Percentiles rank a stretch among this genome's conserved stretches.
These are phyloP conservation scores for Phainopepla nitens DNA, from an alignment of 2,113 vertebrate genomes.

Conservation along the genomic window DNA sequence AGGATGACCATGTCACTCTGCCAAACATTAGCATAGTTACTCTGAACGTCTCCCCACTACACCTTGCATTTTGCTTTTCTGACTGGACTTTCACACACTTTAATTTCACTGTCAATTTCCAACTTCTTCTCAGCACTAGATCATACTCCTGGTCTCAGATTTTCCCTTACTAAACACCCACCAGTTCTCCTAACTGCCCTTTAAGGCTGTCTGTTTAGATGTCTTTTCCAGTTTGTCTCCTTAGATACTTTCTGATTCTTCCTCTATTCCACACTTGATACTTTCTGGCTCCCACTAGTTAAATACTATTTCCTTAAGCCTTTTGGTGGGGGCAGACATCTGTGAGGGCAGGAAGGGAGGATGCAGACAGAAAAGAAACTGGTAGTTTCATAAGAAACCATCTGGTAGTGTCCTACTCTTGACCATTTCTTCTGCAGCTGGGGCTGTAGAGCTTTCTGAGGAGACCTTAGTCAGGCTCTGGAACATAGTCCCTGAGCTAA, in stretches of 20 bases:
- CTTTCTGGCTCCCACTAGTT: neutral
- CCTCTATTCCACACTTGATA: too few relatives aligned
- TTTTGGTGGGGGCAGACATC: neutral
- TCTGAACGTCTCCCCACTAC: neutral
- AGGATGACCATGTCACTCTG: neutral
- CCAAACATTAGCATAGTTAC: neutral
- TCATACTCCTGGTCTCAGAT: rapidly evolving
- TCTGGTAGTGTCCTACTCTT: neutral
- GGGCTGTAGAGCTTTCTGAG: neutral
- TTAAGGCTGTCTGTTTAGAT: neutral
- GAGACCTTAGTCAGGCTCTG: neutral
- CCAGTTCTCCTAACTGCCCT: neutral
- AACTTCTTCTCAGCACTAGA: neutral
- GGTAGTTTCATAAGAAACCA: neutral
- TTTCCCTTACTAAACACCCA: neutral
- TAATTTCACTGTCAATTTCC: neutral
- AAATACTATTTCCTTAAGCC: neutral
- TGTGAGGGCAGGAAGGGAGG: neutral
- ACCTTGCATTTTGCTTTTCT: neutral
- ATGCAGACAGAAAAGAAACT: neutral
- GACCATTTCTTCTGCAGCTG: neutral
- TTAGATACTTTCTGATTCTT: neutral
- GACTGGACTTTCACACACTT: neutral
- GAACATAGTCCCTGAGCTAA: neutral
- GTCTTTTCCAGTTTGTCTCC: neutral